Base-by-base conservation (phyloP, 2,113 vertebrate genomes). In the Butastur rufipennis region DNA sequence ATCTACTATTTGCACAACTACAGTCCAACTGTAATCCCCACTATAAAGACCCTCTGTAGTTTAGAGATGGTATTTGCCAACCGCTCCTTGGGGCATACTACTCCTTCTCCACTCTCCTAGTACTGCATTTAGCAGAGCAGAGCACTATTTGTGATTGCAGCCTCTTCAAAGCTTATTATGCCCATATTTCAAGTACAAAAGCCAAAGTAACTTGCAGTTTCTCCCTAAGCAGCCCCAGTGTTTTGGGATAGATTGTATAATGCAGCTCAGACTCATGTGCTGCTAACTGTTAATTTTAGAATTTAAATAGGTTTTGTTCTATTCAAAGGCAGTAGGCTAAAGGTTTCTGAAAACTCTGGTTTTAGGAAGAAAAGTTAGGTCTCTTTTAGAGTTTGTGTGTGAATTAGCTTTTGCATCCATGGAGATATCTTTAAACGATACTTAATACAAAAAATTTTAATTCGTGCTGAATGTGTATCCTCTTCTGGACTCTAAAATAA, bases 291-390 rank as follows among this genome's bases (percentile, higher is more conserved):
- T 86, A 95, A 90, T 94, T 88, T 95, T 88, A 59, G 82, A 88
- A 88, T 95, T 91, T 68, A 81, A 97, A 94, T 88, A 48, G 56
- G 78, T 88, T 97, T 97, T 90, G 43, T 93, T 81, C 86, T 65
- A 61, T 92, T 88, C 52, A 94, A 74, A 43, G 23, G 61, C 68
- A 65, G 26, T 36, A 55, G 43, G 68, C 43, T 86, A 82, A 81
- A 95, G 91, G 43, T 59, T 93, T 86, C 59, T 43, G 40, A 78
- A 95, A 94, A 82, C 62, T 87, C 29, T 38, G 4, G 16, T 13
- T 95, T 80, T 59, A 58, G 87, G 31, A 80, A 32, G 89, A 68
- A 56, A 38, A 48, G 38, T 75, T 70, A 70, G 45, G 32, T 81
- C 27, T 77, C 48, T 77, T 62, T 81, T 43, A 42, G 70, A 53